Conservation (phyloP, 2,113 vertebrate genomes). For the Thalassoma bifasciatum region DNA sequence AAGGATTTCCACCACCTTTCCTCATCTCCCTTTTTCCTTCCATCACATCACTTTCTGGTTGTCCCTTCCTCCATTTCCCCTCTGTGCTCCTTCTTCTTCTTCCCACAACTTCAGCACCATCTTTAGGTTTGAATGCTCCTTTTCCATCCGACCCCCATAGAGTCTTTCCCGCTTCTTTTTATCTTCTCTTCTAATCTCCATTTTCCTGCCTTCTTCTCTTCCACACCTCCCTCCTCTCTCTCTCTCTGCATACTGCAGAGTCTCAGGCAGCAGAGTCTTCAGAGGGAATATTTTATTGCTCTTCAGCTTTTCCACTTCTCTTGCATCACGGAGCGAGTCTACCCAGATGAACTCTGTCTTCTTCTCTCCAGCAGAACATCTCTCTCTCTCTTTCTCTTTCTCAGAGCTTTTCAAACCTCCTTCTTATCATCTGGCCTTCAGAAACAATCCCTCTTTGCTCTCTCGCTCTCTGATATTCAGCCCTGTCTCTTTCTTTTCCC, state of each 20-base stretch:
- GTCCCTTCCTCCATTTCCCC: too few relatives aligned
- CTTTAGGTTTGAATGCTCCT: not conserved
- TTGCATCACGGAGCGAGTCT: slow-evolving; percentile 11
- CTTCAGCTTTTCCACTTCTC: slow-evolving; percentile 26
- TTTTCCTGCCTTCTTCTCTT: not conserved
- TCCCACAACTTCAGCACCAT: too few relatives aligned
- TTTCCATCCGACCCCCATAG: too few relatives aligned
- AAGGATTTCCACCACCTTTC: too few relatives aligned
- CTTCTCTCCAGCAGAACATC: slow-evolving; percentile 11
- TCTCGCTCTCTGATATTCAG: not conserved
- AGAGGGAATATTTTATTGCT: slow-evolving; percentile 61
- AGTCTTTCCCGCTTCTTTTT: not conserved
- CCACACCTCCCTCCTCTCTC: not conserved
- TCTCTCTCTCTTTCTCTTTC: slow-evolving; percentile 7
- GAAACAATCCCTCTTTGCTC: not conserved
- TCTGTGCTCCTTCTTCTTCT: not conserved
- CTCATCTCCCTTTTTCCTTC: too few relatives aligned
- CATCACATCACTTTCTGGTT: too few relatives aligned
- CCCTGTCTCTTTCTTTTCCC: not conserved
- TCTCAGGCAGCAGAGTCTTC: slow-evolving; percentile 35
- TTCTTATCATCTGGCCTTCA: not conserved
- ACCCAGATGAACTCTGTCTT: not conserved
- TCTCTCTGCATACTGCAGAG: slow-evolving; percentile 10
- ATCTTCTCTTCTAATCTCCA: not conserved
- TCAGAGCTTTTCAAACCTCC: not conserved